phyloP scores from a whole-genome alignment of 2,797 vertebrate genomes.

The Nyctibius grandis region DNA sequence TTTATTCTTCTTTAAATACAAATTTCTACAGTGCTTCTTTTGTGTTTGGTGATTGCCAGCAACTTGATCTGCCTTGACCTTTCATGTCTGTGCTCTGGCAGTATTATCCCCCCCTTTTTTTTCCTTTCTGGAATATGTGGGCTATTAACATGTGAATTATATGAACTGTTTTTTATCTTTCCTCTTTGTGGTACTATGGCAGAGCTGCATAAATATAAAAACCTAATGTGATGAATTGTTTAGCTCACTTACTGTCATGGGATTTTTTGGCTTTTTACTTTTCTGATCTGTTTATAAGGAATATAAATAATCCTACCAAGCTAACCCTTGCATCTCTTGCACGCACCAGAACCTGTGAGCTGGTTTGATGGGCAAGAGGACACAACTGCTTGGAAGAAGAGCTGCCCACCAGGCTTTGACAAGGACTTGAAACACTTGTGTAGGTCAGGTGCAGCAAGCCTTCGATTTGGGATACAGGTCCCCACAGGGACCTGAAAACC shows the following conservation, averaged over 20 bases:
- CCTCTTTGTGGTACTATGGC: background rate
- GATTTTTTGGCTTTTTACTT: background rate
- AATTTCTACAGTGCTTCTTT: background rate
- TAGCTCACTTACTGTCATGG: background rate
- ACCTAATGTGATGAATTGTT: background rate
- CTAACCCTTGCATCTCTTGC: background rate
- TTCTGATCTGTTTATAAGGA: background rate
- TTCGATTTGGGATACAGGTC: background rate
- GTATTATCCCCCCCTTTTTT: background rate
- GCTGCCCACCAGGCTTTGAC: background rate
- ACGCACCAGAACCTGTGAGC: background rate
- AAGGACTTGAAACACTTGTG: background rate
- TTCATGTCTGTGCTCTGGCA: background rate
- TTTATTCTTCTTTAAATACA: background rate
- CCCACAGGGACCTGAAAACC: too few species aligned
- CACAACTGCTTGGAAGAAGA: background rate
- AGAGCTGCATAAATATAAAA: constrained; percentile 19
- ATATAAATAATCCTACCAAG: background rate
- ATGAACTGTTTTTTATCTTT: constrained; percentile 20
- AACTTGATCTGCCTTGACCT: constrained; percentile 26
- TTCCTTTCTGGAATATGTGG: background rate
- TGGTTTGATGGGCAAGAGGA: background rate
- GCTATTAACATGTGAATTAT: constrained; percentile 26
- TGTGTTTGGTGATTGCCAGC: background rate
- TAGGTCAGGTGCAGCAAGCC: background rate